A percentile compares a stretch with the other conserved stretches of the same genome.
These are phyloP conservation scores for Gadopsis bispinosus DNA, from an alignment of 2,797 vertebrate genomes.

Conservation along the genomic window DNA sequence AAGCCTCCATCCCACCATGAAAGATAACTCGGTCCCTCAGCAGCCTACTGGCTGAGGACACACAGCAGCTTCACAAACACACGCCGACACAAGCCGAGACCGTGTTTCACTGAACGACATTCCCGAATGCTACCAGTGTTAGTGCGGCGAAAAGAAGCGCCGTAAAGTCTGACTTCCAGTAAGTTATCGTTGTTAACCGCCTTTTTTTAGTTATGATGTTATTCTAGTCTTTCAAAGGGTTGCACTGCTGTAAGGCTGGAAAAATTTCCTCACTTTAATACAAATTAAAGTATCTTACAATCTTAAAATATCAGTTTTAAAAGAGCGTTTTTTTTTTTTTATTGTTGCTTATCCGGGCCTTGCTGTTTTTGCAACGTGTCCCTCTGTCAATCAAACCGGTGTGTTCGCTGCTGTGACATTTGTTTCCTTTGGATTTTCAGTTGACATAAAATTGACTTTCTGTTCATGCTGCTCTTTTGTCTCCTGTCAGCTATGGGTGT, in stretches of 20 bases:
- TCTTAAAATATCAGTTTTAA: background rate
- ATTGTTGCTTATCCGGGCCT: background rate
- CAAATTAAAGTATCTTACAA: background rate
- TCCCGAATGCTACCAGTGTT: background rate
- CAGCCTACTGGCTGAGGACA: slow-evolving; percentile 56
- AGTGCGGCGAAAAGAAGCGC: background rate
- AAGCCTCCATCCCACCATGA: slow-evolving; percentile 64
- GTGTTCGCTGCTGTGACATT: background rate
- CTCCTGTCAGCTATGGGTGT: background rate
- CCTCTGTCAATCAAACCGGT: background rate
- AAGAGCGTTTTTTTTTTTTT: background rate
- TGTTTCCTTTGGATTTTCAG: background rate
- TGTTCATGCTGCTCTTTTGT: background rate
- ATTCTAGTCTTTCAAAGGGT: background rate
- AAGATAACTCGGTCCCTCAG: slow-evolving; percentile 58
- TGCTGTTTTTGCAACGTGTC: background rate
- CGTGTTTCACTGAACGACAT: background rate
- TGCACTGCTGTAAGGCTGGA: background rate
- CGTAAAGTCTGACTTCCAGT: background rate
- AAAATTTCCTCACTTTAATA: background rate
- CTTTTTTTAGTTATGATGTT: background rate
- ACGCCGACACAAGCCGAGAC: background rate
- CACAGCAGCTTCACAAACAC: slow-evolving; percentile 44
- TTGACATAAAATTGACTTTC: background rate
- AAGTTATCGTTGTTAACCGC: background rate